Conservation (phyloP, 1,140 invertebrate species). For the Platorchestia sp. region DNA sequence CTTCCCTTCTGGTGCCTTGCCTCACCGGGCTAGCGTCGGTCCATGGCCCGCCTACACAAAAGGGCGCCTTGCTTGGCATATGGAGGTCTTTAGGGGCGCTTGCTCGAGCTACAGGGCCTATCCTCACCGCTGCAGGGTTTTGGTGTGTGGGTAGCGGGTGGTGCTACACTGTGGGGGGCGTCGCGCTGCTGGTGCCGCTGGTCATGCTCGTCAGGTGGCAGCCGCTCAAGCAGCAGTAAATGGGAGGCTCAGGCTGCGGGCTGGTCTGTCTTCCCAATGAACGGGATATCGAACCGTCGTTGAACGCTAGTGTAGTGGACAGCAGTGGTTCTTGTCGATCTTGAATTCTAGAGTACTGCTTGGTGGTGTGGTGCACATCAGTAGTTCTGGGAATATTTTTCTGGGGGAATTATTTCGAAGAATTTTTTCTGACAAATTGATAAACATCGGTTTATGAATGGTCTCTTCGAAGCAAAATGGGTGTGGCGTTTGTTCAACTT, state of each 20-base stretch:
- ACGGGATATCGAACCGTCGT: not conserved
- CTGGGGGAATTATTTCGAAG: not conserved
- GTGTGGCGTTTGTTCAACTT: not conserved
- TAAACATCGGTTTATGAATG: not conserved
- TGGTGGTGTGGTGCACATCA: not conserved
- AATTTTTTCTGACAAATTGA: not conserved
- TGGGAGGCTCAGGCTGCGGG: not conserved
- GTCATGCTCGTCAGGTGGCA: constrained; percentile 39
- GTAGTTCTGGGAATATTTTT: not conserved
- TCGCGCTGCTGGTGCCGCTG: constrained; percentile 67
- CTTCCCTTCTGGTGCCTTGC: constrained; percentile 81
- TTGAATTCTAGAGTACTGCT: too few relatives aligned
- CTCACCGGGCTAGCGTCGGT: constrained; percentile 90
- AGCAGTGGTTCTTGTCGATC: too few relatives aligned
- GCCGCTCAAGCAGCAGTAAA: not conserved
- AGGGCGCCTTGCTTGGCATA: constrained; percentile 92
- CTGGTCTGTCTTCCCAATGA: too few relatives aligned
- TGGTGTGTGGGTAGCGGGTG: constrained; percentile 83
- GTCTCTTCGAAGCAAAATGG: not conserved
- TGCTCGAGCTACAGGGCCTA: constrained; percentile 91
- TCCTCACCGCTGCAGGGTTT: constrained; percentile 77
- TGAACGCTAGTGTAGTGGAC: not conserved
- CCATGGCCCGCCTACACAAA: constrained; percentile 85
- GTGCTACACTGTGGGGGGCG: constrained; percentile 81
- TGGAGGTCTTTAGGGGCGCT: constrained; percentile 94